Evolutionary conservation across 2,797 vertebrate genomes (phyloP), one percentile per base, ranked within the genome.

Genomic region (Ctenochaetus hawaiiensis): DNA sequence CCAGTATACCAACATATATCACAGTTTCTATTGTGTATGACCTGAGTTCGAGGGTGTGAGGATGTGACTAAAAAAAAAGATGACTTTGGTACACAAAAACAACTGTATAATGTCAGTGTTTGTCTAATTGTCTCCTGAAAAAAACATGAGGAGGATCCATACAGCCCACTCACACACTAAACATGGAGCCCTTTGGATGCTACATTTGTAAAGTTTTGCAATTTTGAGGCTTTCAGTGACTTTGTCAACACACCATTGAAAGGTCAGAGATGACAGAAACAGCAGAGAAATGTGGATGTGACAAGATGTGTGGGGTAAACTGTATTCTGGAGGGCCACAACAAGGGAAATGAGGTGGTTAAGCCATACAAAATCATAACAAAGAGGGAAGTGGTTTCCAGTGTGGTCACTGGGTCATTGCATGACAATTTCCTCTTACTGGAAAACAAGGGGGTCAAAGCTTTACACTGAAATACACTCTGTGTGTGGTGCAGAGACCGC

Each of bases 331-430:
- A 70, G 56, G 75, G 67, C 75, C 78, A 75, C 75, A 85, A 80
- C 80, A 90, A 86, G 86, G 81, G 85, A 89, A 90, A 89, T 58
- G 70, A 89, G 75, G 84, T 78, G 80, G 89, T 90, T 89, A 82
- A 81, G 77, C 83, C 80, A 71, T 89, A 82, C 79, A 85, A 81
- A 91, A 92, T 88, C 91, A 90, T 87, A 93, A 92, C 92, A 94
- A 91, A 89, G 43, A 69, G 79, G 91, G 87, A 95, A 93, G 92
- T 89, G 91, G 92, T 92, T 94, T 93, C 71, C 67, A 84, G 59
- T 91, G 91, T 90, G 92, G 90, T 91, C 87, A 92, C 80, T 89
- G 88, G 90, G 90, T 93, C 89, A 91, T 78, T 89, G 85, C 89
- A 89, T 80, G 92, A 91, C 85, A 87, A 88, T 91, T 91, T 93